phyloP scores from a whole-genome alignment of 2,888 invertebrate genomes.

The Dichetophora obliterata region DNA sequence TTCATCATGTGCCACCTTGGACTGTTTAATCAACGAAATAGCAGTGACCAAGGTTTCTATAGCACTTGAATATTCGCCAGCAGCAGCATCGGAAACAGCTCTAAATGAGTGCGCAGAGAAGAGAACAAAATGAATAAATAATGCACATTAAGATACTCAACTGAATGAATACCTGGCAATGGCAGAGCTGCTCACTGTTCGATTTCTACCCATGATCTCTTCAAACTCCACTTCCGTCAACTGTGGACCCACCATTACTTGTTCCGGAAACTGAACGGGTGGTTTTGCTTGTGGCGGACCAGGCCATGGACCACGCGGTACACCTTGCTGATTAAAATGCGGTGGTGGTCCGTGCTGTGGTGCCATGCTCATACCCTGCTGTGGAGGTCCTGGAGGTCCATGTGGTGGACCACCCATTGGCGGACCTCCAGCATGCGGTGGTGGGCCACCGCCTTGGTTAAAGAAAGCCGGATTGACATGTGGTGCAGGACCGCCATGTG shows the following conservation, averaged over 20 bases:
- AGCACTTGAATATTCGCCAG: conserved; percentile 97
- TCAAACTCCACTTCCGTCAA: conserved; percentile 96
- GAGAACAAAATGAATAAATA: background rate
- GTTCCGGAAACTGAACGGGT: conserved; percentile 66
- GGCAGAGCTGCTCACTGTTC: conserved; percentile 97
- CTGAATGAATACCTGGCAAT: conserved; percentile 76
- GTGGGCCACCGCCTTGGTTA: conserved; percentile 75
- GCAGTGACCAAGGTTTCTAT: conserved; percentile 99
- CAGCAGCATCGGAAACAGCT: conserved; percentile 97
- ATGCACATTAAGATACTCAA: background rate
- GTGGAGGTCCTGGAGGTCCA: conserved; percentile 71
- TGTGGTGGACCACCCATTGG: conserved; percentile 73
- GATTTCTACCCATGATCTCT: conserved; percentile 96
- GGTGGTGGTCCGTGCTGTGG: conserved; percentile 78
- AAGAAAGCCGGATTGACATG: conserved; percentile 98
- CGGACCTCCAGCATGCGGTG: conserved; percentile 72
- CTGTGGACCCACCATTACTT: conserved; percentile 73
- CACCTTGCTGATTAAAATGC: conserved; percentile 77
- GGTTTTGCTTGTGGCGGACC: conserved; percentile 70
- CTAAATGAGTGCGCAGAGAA: conserved; percentile 66
- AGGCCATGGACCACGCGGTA: conserved; percentile 80
- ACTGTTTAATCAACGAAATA: conserved; percentile 98
- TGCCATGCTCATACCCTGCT: conserved; percentile 67
- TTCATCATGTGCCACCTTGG: conserved; percentile 87
- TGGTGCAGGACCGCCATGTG: conserved; percentile 82